Percentiles rank a stretch among this genome's conserved stretches.
phyloP scores from a whole-genome alignment of 2,888 invertebrate genomes.

The Maniola hyperantus region DNA sequence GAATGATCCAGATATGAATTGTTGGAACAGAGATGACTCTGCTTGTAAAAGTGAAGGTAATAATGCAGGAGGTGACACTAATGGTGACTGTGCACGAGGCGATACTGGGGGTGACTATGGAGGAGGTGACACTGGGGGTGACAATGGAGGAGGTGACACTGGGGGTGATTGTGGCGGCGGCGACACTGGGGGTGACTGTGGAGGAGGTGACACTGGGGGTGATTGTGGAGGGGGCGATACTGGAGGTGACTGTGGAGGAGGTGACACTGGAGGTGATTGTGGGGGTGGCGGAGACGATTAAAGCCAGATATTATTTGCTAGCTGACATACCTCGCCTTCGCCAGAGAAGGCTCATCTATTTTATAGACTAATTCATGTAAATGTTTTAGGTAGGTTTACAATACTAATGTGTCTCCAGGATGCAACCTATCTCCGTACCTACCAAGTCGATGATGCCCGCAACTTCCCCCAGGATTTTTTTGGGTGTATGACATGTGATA shows the following conservation, averaged over 20 bases:
- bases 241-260: not conserved
- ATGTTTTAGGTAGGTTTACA: too few relatives aligned
- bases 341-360: too few relatives aligned
- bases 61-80: not conserved
- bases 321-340: too few relatives aligned
- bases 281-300: too few relatives aligned
- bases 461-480: too few relatives aligned
- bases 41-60: slow-evolving; percentile 1
- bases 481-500: too few relatives aligned
- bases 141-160: not conserved
- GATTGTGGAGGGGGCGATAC: not conserved
- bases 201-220: not conserved
- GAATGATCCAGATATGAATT: not conserved
- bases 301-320: not conserved
- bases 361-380: too few relatives aligned
- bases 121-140: not conserved
- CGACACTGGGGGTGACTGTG: not conserved
- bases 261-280: slow-evolving; percentile 7
- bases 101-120: not conserved
- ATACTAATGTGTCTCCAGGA: too few relatives aligned
- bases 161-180: slow-evolving; percentile 3
- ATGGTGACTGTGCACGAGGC: not conserved
- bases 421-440: too few relatives aligned
- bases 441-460: too few relatives aligned
- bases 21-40: not conserved